Conservation (phyloP, 2,888 invertebrate species). For the Eueremaeus valkanovi region DNA sequence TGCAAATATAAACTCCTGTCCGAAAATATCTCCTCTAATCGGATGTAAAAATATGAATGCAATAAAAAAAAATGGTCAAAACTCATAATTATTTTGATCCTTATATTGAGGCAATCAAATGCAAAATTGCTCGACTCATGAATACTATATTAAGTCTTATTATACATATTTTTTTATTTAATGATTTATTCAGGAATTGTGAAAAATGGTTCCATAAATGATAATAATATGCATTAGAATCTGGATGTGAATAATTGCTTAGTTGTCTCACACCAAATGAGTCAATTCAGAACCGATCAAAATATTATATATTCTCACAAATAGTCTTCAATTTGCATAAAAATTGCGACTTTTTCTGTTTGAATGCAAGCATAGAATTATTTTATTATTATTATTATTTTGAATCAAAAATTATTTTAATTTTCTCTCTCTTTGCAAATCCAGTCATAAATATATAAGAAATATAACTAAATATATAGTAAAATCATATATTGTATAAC, state of each 20-base stretch:
- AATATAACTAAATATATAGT: too few species aligned
- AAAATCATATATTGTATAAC: too few species aligned
- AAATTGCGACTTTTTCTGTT: not conserved
- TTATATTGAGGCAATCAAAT: conserved; percentile 1
- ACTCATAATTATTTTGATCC: not conserved
- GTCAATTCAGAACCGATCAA: not conserved
- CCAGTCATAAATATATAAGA: too few species aligned
- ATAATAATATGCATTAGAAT: conserved; percentile 21
- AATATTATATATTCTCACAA: too few species aligned
- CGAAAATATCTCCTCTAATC: not conserved
- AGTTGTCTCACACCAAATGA: not conserved
- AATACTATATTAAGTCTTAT: not conserved
- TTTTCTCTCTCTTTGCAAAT: too few species aligned
- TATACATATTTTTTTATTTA: not conserved
- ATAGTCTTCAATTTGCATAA: not conserved
- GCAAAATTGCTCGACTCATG: not conserved
- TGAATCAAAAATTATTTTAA: too few species aligned
- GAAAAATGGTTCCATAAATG: not conserved
- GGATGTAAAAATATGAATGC: not conserved
- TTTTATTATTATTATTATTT: too few species aligned
- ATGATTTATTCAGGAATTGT: not conserved
- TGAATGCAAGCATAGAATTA: too few species aligned
- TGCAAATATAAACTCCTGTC: not conserved
- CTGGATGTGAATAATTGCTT: conserved; percentile 21
- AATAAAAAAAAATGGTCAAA: not conserved